Evolutionary conservation across 2,888 invertebrate species (phyloP).

Genomic region (Adelphocoris suturalis): DNA sequence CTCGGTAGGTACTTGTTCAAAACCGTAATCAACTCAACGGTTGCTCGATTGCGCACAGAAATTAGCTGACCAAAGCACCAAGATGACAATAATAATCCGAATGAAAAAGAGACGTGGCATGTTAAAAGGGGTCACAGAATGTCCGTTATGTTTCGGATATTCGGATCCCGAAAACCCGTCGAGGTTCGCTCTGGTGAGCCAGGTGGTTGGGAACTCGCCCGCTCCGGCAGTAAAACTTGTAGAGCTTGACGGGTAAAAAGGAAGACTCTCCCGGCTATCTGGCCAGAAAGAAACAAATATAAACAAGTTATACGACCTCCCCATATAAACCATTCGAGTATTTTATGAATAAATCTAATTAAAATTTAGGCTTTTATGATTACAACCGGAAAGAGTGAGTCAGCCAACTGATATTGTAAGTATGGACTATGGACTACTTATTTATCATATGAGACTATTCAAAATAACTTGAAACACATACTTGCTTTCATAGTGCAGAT

Average conservation of each 20-base stretch:
- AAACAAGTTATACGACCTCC: slow-evolving; percentile 43
- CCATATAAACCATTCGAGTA: slow-evolving; percentile 3
- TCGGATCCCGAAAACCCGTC: slow-evolving; percentile 8
- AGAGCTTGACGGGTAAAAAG: slow-evolving; percentile 16
- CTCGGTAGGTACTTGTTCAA: too few species aligned
- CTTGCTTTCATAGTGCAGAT: too few species aligned
- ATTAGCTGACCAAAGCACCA: not conserved
- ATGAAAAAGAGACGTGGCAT: not conserved
- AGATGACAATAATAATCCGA: not conserved
- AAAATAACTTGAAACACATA: too few species aligned
- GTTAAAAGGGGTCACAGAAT: not conserved
- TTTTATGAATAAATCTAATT: not conserved
- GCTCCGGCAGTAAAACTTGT: slow-evolving; percentile 16
- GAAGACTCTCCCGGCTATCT: not conserved
- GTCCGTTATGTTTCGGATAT: slow-evolving; percentile 14
- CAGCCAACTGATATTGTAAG: too few species aligned
- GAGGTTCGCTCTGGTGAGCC: not conserved
- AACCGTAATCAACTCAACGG: too few species aligned
- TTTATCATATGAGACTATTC: too few species aligned
- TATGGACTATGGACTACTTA: too few species aligned
- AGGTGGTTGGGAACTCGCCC: not conserved
- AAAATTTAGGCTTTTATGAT: too few species aligned
- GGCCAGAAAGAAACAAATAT: slow-evolving; percentile 37
- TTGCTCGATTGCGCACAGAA: not conserved
- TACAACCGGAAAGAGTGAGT: too few species aligned